These are phyloP conservation scores for Dryoscopus gambensis DNA, from an alignment of 2,113 vertebrate genomes.

Conservation along the genomic window DNA sequence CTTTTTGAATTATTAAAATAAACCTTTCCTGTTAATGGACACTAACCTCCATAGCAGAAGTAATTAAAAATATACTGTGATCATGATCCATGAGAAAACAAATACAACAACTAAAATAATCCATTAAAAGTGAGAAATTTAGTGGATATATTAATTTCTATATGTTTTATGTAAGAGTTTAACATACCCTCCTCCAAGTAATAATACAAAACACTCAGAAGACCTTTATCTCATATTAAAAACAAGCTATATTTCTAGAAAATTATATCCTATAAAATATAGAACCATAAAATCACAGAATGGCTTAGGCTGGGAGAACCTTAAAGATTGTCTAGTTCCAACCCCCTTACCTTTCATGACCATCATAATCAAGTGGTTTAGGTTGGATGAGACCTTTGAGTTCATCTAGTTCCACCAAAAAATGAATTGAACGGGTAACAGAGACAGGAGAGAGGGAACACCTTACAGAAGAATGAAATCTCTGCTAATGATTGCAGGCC, in stretches of 20 bases:
- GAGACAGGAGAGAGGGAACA: neutral
- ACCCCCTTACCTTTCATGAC: neutral
- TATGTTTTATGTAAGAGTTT: neutral
- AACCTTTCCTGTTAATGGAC: neutral
- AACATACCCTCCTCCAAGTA: neutral
- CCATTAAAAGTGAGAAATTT: neutral
- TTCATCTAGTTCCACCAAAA: neutral
- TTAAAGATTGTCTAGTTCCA: neutral
- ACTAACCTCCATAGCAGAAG: neutral
- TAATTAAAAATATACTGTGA: neutral
- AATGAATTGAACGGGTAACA: neutral
- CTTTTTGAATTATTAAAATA: neutral
- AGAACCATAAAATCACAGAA: neutral
- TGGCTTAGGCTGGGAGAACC: neutral
- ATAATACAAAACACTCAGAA: neutral
- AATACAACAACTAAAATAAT: neutral
- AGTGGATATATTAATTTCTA: neutral
- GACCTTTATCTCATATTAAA: neutral
- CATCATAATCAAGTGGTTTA: neutral
- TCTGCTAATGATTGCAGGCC: neutral
- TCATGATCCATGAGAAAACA: neutral
- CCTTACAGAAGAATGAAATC: neutral
- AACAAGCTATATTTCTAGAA: neutral
- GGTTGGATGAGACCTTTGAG: neutral
- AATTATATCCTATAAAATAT: neutral